Conservation (phyloP, 2,888 invertebrate species). For the Volucella inflata region DNA sequence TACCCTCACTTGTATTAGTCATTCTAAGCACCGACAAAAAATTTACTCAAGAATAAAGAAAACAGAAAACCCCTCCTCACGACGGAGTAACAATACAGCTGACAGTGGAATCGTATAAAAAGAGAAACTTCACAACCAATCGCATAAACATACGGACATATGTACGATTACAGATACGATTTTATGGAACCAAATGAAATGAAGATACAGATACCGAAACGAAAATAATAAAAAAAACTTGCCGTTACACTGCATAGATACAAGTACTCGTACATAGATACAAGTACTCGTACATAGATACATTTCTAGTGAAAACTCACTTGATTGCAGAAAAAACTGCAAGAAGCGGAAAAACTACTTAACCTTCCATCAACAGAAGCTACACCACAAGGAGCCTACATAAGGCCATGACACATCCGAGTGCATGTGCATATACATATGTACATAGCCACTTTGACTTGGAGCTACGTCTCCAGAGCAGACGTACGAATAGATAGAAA, state of each 20-base stretch:
- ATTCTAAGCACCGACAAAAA: constrained; percentile 49
- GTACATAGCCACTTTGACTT: background rate
- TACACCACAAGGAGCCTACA: constrained; percentile 18
- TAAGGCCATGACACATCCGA: constrained; percentile 27
- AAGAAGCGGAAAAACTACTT: constrained; percentile 74
- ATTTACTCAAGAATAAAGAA: background rate
- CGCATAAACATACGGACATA: too few relatives aligned
- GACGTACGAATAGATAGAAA: background rate
- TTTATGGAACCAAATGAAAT: background rate
- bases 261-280: too few relatives aligned
- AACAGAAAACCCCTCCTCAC: constrained; percentile 41
- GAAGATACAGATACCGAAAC: constrained; percentile 10
- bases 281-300: constrained; percentile 23
- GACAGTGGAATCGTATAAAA: constrained; percentile 29
- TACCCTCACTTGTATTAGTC: constrained; percentile 42
- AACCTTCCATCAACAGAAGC: constrained; percentile 67
- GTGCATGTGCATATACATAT: too few relatives aligned
- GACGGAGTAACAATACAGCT: constrained; percentile 41
- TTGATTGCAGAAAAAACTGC: constrained; percentile 66
- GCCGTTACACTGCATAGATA: constrained; percentile 9
- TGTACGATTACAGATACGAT: too few relatives aligned
- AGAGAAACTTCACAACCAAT: constrained; percentile 34
- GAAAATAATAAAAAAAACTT: constrained; percentile 25
- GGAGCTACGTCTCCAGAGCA: background rate
- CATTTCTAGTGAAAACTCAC: constrained; percentile 68